These are phyloP conservation scores for Lagorchestes hirsutus DNA, from an alignment of 2,797 vertebrate genomes.

Conservation along the genomic window DNA sequence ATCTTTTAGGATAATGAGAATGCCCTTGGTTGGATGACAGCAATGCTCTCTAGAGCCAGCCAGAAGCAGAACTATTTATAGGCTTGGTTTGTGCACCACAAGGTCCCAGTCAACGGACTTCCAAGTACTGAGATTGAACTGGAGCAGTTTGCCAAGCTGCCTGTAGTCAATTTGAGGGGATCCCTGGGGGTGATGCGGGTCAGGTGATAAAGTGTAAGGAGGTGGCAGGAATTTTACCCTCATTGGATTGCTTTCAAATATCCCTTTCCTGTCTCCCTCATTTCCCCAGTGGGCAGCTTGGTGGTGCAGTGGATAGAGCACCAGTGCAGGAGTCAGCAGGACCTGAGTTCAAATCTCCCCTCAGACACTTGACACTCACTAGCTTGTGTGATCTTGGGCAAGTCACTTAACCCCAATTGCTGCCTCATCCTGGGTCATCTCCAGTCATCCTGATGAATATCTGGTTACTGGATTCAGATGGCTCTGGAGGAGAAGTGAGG, in stretches of 20 bases:
- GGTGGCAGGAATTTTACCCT: slow-evolving; percentile 7
- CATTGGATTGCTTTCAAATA: slow-evolving; percentile 40
- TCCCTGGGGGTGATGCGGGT: neutral
- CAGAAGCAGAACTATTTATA: slow-evolving; percentile 53
- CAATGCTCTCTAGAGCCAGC: slow-evolving; percentile 18
- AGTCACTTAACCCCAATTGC: no score
- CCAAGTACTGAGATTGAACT: neutral
- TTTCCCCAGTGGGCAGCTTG: neutral
- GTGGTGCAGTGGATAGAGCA: no score
- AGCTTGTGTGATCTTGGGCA: no score
- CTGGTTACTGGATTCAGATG: no score
- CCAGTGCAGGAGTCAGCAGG: no score
- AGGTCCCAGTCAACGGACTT: neutral
- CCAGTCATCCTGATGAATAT: no score
- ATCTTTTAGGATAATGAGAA: slow-evolving; percentile 26
- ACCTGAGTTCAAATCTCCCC: no score
- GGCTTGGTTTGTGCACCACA: slow-evolving; percentile 56
- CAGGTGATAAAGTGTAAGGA: slow-evolving; percentile 10
- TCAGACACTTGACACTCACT: no score
- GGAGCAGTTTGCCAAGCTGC: neutral
- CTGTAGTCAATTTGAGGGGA: neutral
- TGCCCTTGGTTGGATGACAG: slow-evolving; percentile 49
- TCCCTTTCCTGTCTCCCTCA: neutral
- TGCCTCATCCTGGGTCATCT: no score
- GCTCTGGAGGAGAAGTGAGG: no score